These are phyloP conservation scores for Engystomops pustulosus DNA, from an alignment of 2,113 vertebrate species.

Conservation along the genomic window DNA sequence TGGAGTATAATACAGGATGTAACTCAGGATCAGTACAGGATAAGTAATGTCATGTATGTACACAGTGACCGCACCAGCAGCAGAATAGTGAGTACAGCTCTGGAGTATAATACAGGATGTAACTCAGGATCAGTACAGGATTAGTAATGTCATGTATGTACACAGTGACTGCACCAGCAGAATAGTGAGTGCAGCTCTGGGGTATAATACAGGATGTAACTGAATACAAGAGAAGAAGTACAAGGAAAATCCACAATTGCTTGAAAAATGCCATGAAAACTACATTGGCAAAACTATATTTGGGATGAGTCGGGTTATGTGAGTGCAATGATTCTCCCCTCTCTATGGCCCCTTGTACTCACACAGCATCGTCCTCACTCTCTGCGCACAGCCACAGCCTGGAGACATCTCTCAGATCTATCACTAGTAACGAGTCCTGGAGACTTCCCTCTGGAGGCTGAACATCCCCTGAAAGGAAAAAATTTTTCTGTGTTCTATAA, in stretches of 20 bases:
- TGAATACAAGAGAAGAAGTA: not conserved
- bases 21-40: too few species aligned
- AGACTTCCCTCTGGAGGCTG: slow-evolving; percentile 84
- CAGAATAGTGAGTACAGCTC: too few species aligned
- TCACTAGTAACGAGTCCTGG: slow-evolving; percentile 80
- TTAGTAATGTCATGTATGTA: too few species aligned
- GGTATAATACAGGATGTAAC: not conserved
- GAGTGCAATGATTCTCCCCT: not conserved
- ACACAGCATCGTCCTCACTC: slow-evolving; percentile 91
- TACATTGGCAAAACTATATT: not conserved
- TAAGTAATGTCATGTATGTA: too few species aligned
- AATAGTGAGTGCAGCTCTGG: too few species aligned
- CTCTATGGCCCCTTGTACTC: slow-evolving; percentile 63
- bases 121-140: too few species aligned
- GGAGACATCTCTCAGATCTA: slow-evolving; percentile 79
- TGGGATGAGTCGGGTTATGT: not conserved
- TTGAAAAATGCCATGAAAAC: not conserved
- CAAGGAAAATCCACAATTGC: not conserved
- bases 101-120: too few species aligned
- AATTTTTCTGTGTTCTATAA: too few species aligned
- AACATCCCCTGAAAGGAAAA: slow-evolving; percentile 73
- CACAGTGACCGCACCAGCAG: too few species aligned
- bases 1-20: too few species aligned
- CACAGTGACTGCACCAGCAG: too few species aligned
- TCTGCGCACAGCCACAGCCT: slow-evolving; percentile 85